Percentiles rank a stretch among this genome's conserved stretches.
These are phyloP conservation scores for Ptychodera flava DNA, from an alignment of 35 echinoderm and acorn worm genomes.

Conservation along the genomic window DNA sequence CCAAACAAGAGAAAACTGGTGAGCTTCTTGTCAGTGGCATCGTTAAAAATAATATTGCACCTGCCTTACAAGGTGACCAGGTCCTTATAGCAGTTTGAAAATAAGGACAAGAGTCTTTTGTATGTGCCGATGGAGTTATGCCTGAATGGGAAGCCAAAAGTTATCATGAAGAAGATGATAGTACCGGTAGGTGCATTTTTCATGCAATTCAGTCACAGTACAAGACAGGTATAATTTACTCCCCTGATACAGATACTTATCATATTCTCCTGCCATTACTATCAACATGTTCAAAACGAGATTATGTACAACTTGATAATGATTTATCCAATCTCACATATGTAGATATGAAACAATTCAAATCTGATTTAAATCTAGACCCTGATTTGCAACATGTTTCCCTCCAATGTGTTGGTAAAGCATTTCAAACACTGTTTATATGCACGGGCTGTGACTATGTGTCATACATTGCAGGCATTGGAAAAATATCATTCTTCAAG, in stretches of 20 bases:
- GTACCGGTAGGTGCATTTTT: neutral
- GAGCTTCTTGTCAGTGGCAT: neutral
- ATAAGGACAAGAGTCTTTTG: neutral
- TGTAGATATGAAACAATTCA: neutral
- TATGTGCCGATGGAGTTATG: neutral
- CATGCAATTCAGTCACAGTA: slow-evolving; percentile 30
- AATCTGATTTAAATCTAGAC: neutral
- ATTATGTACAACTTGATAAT: neutral
- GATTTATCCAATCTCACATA: neutral
- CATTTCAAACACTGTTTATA: neutral
- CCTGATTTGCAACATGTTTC: neutral
- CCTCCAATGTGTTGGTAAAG: neutral
- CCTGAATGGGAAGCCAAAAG: neutral
- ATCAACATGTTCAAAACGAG: neutral
- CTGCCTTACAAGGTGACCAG: neutral
- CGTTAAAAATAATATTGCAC: neutral
- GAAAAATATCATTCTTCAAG: neutral
- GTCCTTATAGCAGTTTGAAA: neutral
- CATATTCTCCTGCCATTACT: slow-evolving; percentile 8
- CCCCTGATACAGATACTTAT: slow-evolving; percentile 44
- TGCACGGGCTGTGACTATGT: neutral
- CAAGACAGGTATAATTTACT: slow-evolving; percentile 21
- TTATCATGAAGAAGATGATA: neutral
- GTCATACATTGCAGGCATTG: neutral
- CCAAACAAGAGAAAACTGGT: neutral